These are phyloP conservation scores for Cariama cristata DNA, from an alignment of 2,113 vertebrate genomes.

Conservation along the genomic window DNA sequence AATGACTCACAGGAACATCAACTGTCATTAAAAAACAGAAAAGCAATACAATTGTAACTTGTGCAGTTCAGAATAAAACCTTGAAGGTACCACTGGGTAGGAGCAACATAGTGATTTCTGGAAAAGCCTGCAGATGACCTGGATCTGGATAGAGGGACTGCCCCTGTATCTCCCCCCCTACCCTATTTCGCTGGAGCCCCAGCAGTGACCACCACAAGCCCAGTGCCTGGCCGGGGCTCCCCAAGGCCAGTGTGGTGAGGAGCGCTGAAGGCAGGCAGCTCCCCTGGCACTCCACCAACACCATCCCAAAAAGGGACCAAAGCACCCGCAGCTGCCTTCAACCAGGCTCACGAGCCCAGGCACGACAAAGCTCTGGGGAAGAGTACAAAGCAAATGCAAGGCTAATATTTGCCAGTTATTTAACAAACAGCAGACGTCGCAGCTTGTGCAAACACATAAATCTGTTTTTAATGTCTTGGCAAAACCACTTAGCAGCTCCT, in stretches of 20 bases:
- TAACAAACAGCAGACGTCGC: neutral
- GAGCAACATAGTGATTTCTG: neutral
- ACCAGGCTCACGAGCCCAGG: neutral
- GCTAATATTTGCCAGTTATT: neutral
- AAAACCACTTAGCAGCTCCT: neutral
- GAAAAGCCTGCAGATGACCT: neutral
- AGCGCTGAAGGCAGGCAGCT: neutral
- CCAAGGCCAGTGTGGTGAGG: rapidly evolving
- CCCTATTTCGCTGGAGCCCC: neutral
- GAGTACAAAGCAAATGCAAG: neutral
- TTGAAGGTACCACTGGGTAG: rapidly evolving
- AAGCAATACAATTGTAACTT: neutral
- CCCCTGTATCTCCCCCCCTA: neutral
- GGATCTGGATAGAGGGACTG: neutral
- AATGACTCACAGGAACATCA: neutral
- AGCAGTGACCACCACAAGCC: neutral
- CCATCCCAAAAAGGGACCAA: neutral
- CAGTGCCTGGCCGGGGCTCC: neutral
- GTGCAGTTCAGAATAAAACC: neutral
- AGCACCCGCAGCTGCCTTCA: neutral
- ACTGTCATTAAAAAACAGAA: neutral
- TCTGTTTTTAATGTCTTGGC: neutral
- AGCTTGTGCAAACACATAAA: neutral
- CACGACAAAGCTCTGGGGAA: neutral
- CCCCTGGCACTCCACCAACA: neutral